Conservation (phyloP, 2,888 invertebrate species). For the Villa cingulata region DNA sequence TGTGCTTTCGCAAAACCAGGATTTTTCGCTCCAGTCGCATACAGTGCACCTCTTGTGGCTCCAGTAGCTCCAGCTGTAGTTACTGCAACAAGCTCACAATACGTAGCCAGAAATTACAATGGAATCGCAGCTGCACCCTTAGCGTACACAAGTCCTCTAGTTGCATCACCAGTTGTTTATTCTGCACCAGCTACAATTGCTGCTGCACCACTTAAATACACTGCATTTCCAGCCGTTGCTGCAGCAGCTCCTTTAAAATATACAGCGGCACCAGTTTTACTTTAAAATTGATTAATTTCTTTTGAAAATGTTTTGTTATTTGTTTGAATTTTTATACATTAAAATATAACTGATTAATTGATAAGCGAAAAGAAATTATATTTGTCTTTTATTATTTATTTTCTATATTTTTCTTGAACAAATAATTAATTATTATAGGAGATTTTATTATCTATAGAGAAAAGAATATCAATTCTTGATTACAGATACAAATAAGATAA, state of each 20-base stretch:
- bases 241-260: conserved; percentile 9
- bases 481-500: too few relatives aligned
- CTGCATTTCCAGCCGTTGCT: conserved; percentile 9
- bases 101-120: conserved; percentile 44
- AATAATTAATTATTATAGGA: too few relatives aligned
- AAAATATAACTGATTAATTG: too few relatives aligned
- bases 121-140: conserved; percentile 42
- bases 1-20: conserved; percentile 30
- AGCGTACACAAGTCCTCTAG: conserved; percentile 38
- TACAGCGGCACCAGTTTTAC: conserved; percentile 25
- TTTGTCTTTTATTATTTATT: too few relatives aligned
- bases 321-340: too few relatives aligned
- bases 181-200: conserved; percentile 10
- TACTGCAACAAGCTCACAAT: conserved; percentile 46
- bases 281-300: too few relatives aligned
- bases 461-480: too few relatives aligned
- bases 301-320: too few relatives aligned
- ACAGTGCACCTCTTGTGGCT: conserved; percentile 35
- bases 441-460: too few relatives aligned
- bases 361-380: too few relatives aligned
- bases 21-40: conserved; percentile 15
- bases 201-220: neutral
- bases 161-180: conserved; percentile 18
- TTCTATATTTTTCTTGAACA: too few relatives aligned
- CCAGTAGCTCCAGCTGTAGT: conserved; percentile 32